A percentile compares a stretch with the other conserved stretches of the same genome.
phyloP scores from a whole-genome alignment of 2,797 vertebrate genomes.

The Protosalanx chinensis region DNA sequence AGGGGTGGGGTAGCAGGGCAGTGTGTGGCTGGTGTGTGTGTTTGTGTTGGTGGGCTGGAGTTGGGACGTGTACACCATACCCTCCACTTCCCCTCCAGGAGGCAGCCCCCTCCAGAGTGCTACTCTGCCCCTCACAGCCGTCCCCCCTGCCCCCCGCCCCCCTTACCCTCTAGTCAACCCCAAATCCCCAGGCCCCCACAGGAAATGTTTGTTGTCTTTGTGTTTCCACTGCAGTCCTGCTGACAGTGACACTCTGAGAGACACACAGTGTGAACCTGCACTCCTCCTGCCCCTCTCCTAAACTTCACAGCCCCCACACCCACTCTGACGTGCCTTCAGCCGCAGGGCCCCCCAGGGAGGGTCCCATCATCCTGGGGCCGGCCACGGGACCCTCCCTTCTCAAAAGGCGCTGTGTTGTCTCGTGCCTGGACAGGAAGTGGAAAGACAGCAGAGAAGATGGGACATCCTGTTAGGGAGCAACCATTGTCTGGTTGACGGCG shows the following conservation, averaged over 20 bases:
- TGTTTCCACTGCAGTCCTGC: conserved; percentile 57
- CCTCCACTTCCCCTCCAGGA: background rate
- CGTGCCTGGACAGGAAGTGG: conserved; percentile 63
- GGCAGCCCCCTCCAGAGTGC: background rate
- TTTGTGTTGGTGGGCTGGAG: background rate
- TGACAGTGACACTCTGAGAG: conserved; percentile 59
- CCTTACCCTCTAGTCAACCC: background rate
- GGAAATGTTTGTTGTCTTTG: conserved; percentile 77
- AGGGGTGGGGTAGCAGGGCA: background rate
- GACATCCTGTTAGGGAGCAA: conserved; percentile 65
- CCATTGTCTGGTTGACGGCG: conserved; percentile 57
- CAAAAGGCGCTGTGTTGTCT: conserved; percentile 53
- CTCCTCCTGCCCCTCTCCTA: background rate
- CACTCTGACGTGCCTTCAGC: background rate
- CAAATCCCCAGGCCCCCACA: conserved; percentile 45
- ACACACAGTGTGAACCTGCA: conserved; percentile 9
- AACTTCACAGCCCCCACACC: background rate
- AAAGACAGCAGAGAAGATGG: conserved; percentile 69
- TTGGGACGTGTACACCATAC: background rate
- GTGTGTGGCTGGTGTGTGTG: background rate
- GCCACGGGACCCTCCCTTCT: conserved; percentile 19
- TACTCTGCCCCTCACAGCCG: background rate
- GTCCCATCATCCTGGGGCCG: too few relatives aligned
- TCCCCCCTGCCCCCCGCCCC: background rate
- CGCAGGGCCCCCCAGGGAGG: too few relatives aligned